Evolutionary conservation across 2,113 vertebrate genomes (phyloP).

Genomic region (Mesembrinibis cayennensis): DNA sequence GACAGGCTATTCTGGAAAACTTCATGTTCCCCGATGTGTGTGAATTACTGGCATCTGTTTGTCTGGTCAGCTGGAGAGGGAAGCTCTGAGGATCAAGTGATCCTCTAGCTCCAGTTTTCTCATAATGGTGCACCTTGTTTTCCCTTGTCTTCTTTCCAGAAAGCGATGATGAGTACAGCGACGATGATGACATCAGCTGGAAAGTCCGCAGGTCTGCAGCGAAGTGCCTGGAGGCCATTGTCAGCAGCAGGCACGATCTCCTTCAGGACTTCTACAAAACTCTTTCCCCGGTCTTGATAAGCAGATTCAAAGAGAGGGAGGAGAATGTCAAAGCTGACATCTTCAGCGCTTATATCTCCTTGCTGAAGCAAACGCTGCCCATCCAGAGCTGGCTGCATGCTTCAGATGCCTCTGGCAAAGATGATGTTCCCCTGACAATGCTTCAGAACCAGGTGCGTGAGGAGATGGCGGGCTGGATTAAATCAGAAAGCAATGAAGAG

Average conservation of each 20-base stretch:
- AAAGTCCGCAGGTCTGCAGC: slow-evolving; percentile 91
- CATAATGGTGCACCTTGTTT: background rate
- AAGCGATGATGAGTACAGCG: slow-evolving; percentile 90
- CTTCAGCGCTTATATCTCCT: slow-evolving; percentile 82
- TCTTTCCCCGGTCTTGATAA: slow-evolving; percentile 82
- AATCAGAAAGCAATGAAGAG: background rate
- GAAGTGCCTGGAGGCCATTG: slow-evolving; percentile 88
- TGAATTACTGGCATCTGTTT: background rate
- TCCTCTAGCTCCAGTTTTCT: background rate
- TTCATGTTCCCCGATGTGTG: background rate
- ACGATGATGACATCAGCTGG: slow-evolving; percentile 95
- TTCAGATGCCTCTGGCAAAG: slow-evolving; percentile 61
- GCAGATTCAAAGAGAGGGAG: slow-evolving; percentile 90
- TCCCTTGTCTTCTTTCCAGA: slow-evolving; percentile 69
- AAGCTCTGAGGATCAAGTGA: background rate
- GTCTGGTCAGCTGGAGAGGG: background rate
- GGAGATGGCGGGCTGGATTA: background rate
- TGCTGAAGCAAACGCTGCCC: slow-evolving; percentile 84
- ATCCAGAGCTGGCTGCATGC: slow-evolving; percentile 66
- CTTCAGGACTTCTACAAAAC: slow-evolving; percentile 84
- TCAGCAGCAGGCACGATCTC: slow-evolving; percentile 83
- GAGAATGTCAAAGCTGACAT: slow-evolving; percentile 92
- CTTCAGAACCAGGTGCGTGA: slow-evolving; percentile 84
- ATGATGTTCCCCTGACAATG: slow-evolving; percentile 73
- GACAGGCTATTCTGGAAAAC: background rate